Evolutionary conservation across 1,140 invertebrate genomes (phyloP).

Genomic region (Diabrotica virgifera): DNA sequence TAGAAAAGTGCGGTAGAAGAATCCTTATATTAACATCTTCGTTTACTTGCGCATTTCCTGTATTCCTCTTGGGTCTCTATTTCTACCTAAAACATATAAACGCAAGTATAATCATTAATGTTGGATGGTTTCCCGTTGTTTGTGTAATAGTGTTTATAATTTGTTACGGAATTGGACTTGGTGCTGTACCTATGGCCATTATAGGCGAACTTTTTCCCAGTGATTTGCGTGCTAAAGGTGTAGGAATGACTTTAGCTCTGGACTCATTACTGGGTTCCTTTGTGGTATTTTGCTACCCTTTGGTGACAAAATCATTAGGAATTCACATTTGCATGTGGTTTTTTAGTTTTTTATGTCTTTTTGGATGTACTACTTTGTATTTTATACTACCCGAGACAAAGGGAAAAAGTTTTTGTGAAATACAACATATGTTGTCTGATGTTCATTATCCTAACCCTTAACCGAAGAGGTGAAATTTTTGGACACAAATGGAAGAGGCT

Average conservation of each 20-base stretch:
- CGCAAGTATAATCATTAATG: slow-evolving; percentile 48
- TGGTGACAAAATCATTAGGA: neutral
- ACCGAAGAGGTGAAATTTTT: too few species aligned
- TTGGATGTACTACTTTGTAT: neutral
- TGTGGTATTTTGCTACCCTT: neutral
- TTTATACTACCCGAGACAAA: slow-evolving; percentile 6
- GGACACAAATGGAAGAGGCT: too few species aligned
- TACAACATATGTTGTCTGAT: neutral
- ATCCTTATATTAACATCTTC: slow-evolving; percentile 69
- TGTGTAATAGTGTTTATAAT: slow-evolving; percentile 4
- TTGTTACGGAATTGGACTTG: neutral
- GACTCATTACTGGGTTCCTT: neutral
- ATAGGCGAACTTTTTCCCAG: neutral
- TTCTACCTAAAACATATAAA: slow-evolving; percentile 57
- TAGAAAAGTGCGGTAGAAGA: slow-evolving; percentile 69
- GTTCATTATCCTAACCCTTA: too few species aligned
- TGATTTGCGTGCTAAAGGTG: neutral
- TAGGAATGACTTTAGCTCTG: neutral
- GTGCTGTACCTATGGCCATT: neutral
- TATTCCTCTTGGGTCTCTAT: slow-evolving; percentile 57
- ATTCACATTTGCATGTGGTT: neutral
- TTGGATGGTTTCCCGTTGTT: slow-evolving; percentile 34
- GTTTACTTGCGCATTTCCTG: slow-evolving; percentile 55
- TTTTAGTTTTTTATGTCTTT: neutral
- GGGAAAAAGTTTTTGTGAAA: slow-evolving; percentile 6